phyloP scores from a whole-genome alignment of 2,113 vertebrate genomes.

The Alectura lathami region DNA sequence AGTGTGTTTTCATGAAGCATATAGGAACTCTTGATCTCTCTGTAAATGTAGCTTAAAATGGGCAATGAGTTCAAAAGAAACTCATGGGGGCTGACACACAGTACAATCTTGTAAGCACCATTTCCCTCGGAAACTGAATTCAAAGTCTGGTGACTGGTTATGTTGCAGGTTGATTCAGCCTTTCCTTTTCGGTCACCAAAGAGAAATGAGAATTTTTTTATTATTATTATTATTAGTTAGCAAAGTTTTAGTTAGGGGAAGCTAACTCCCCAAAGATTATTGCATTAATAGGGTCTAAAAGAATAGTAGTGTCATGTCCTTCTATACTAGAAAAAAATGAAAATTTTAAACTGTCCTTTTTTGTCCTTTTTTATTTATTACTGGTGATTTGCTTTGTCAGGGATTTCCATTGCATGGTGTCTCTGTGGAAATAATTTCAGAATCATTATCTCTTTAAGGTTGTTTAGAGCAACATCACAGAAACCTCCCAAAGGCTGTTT shows the following conservation, averaged over 20 bases:
- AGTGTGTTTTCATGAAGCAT: neutral
- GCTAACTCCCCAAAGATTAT: accelerated
- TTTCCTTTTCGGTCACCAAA: neutral
- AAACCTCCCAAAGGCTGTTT: slow-evolving; percentile 2
- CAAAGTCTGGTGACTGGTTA: neutral
- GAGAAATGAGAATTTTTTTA: neutral
- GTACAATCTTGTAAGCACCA: neutral
- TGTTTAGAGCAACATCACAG: neutral
- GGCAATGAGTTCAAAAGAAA: slow-evolving; percentile 2
- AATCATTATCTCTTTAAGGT: neutral
- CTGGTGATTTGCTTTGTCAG: neutral
- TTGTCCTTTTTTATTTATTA: neutral
- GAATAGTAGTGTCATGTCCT: neutral
- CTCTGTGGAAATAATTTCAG: neutral
- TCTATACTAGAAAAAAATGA: neutral
- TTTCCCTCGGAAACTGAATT: neutral
- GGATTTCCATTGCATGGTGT: neutral
- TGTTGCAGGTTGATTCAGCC: neutral
- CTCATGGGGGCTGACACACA: neutral
- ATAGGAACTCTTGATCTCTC: neutral
- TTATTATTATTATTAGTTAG: neutral
- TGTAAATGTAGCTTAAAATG: neutral
- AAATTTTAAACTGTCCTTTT: neutral
- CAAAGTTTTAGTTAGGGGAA: neutral
- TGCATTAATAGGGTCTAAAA: neutral